Base-by-base conservation (phyloP, 2,888 invertebrate genomes). In the Sylvicola fuscatus region DNA sequence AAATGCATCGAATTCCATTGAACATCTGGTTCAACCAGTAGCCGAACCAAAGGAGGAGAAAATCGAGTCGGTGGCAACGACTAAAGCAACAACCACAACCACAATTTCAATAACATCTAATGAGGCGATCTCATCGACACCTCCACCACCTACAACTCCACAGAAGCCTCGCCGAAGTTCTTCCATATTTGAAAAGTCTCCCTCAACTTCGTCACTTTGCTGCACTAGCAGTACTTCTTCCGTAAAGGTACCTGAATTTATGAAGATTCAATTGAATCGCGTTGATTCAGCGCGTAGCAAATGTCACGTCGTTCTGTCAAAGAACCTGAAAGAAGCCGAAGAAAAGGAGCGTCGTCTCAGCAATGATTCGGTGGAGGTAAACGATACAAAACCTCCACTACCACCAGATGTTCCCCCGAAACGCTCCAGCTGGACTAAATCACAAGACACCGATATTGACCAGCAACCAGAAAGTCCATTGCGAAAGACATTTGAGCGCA, bases 261-360 rank as follows among this genome's bases (percentile, higher is more conserved):
- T 77, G 41, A 71, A 72, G 47, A 71, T 75, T 38, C 76, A 78
- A 51, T 48, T 78, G 32, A 74, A 77, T 49, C 71, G 71, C 49
- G 72, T 78, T 5, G 77, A 78, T 45, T 58, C 63, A 8, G 27
- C n/a, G 6, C n/a, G 8, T 3, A 7, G 14, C 11, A 67, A 68
- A 44, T 68, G 67, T 26, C 71, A 75, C 47, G 63, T 77, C 26
- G 72, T 77, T 35, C 56, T 76, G 42, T 68, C 74, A 15, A 72
- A 71, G 40, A 32, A 33, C 14, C 14, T 34, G n/a, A n/a, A 33
- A 15, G 36, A 38, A 26, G 16, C 14, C 16, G 44, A 43, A 10
- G 43, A 43, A n/a, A 33, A 39, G 17, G 48, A 46, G 27, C 48
- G 60, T 11, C 60, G 61, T 30, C 56, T 56, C 37, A 63, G 63